Conservation (phyloP, 2,113 vertebrate genomes). For the Andinoacara biseriatus region DNA sequence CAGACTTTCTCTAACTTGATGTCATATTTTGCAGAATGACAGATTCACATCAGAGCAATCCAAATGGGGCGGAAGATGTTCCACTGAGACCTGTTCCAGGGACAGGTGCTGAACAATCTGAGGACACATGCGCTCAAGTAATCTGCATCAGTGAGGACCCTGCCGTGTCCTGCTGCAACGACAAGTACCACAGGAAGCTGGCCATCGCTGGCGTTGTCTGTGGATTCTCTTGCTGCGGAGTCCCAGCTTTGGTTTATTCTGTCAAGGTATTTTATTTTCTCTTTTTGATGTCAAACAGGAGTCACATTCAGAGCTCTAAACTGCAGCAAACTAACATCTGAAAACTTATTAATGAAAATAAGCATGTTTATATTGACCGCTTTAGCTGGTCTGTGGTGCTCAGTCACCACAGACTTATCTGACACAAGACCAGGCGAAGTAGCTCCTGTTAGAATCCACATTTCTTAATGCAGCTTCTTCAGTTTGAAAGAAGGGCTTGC, state of each 20-base stretch:
- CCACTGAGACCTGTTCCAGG: neutral
- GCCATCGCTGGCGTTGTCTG: constrained; percentile 86
- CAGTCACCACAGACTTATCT: too few species aligned
- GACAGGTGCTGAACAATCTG: neutral
- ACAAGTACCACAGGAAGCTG: constrained; percentile 72
- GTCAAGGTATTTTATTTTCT: constrained; percentile 70
- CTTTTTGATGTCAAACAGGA: neutral
- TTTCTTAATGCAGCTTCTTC: neutral
- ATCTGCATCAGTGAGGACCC: rapidly evolving
- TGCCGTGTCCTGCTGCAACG: rapidly evolving
- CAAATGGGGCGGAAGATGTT: rapidly evolving
- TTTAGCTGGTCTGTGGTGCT: neutral
- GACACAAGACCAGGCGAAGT: neutral
- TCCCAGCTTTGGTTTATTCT: constrained; percentile 81
- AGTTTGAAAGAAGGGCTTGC: neutral
- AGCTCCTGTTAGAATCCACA: neutral
- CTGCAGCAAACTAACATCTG: neutral
- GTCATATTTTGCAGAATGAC: constrained; percentile 53
- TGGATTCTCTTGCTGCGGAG: constrained; percentile 84
- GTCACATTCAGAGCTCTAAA: neutral
- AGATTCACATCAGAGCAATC: rapidly evolving
- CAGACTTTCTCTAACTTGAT: neutral
- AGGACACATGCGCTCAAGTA: neutral
- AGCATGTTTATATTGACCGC: neutral
- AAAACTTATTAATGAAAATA: neutral